Evolutionary conservation across 2,113 vertebrate species (phyloP), one percentile per base, ranked within the genome.

Genomic region (Ammodytes marinus): DNA sequence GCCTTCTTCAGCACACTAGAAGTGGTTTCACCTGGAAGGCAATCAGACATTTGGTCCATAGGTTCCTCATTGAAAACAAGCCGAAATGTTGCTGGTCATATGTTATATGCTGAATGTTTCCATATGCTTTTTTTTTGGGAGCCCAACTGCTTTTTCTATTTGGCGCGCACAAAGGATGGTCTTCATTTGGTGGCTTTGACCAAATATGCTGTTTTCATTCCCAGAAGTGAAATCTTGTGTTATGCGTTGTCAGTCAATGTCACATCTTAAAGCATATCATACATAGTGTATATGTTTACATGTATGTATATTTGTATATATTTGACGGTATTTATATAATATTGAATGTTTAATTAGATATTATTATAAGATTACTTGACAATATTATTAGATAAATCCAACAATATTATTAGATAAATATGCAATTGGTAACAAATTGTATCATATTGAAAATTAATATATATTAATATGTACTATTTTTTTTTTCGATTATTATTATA

Each of bases 101-200:
- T 67, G 66, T 86, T 84, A 14, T 73, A 59, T 82, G n/a, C 49
- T 50, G 60, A 91, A 61, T 35, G 77, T 69, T 91, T 76, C 80
- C 88, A 88, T 65, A 77, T 89, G 91, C 57, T 58, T 78, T 71
- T 70, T 70, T 74, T 69, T 84, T 82, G 74, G 27, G 69, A 53
- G 50, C 60, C 40, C 4, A 17, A 1, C 13, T 15, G 27, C 0
- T 15, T 77, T 58, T 60, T 74, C 19, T 72, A 2, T 73, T 82
- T 80, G 35, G 15, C 74, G 73, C 70, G 71, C 40, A 59, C 70
- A 13, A n/a, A 55, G 4, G 17, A 66, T 42, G 17, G 27, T 37
- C 54, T 11, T 69, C 57, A 63, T 68, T 15, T 55, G 57, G 79
- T 46, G 27, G 70, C 3, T 63, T 71, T 35, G 68, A 61, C 52